These are phyloP conservation scores for Parazoanthus darwini DNA, from an alignment of 92 coral and sea anemone species.

Conservation along the genomic window DNA sequence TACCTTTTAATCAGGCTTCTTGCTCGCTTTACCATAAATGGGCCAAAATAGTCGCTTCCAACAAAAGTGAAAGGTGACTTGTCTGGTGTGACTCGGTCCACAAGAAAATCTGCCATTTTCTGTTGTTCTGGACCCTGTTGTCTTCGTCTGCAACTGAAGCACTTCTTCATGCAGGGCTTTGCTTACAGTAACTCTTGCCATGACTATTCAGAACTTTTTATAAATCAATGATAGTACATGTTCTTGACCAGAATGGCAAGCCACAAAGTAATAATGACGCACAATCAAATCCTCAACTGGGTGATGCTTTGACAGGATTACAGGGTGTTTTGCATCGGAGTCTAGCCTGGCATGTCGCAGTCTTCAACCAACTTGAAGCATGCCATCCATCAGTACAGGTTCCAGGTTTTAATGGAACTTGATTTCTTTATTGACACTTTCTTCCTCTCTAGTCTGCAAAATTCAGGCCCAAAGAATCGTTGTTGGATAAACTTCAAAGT, in stretches of 20 bases:
- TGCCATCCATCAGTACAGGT: conserved; percentile 40
- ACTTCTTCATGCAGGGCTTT: conserved; percentile 15
- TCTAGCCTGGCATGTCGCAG: conserved; percentile 38
- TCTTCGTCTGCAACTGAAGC: too few species aligned
- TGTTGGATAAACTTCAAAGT: conserved; percentile 41
- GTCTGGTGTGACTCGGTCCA: too few species aligned
- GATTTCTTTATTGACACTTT: conserved; percentile 35
- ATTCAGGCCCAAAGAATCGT: conserved; percentile 36
- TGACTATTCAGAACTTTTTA: conserved; percentile 48
- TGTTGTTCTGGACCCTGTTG: not conserved
- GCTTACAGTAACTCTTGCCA: conserved; percentile 46
- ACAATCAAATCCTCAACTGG: conserved; percentile 48
- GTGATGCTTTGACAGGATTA: conserved; percentile 44
- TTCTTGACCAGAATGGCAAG: conserved; percentile 54
- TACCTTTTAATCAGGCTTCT: too few species aligned
- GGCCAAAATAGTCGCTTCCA: too few species aligned
- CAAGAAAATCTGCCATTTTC: not conserved
- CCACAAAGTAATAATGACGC: conserved; percentile 17
- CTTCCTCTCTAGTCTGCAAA: not conserved
- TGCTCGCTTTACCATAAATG: too few species aligned
- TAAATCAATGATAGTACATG: conserved; percentile 26
- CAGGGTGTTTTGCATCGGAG: not conserved
- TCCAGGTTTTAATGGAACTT: conserved; percentile 45
- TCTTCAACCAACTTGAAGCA: conserved; percentile 55
- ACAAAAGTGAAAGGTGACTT: too few species aligned